Percentiles rank a stretch among this genome's conserved stretches.
Conservation (phyloP, 2,113 vertebrate genomes). For the Oostethus manadensis region DNA sequence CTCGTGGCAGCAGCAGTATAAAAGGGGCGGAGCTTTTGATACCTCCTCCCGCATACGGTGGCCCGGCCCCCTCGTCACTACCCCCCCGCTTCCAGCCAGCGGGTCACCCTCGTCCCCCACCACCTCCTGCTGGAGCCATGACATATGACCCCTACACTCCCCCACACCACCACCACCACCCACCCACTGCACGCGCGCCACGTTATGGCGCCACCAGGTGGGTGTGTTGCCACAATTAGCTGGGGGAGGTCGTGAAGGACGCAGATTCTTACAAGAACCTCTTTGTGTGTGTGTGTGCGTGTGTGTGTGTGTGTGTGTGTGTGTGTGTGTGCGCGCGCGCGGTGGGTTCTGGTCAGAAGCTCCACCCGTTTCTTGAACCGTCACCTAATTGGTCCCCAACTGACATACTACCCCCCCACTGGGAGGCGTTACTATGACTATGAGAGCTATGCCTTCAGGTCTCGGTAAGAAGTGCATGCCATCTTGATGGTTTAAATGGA, state of each 20-base stretch:
- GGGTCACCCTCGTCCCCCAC: constrained; percentile 53
- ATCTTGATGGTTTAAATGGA: no score
- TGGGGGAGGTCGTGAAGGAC: no score
- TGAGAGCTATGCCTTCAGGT: constrained; percentile 56
- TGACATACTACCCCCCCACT: constrained; percentile 55
- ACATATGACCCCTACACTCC: constrained; percentile 67
- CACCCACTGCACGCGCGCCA: constrained; percentile 58
- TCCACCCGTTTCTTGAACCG: constrained; percentile 62
- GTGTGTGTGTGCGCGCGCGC: constrained; percentile 1
- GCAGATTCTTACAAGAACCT: neutral
- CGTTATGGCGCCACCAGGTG: constrained; percentile 80
- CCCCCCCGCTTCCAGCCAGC: constrained; percentile 78
- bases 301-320: neutral
- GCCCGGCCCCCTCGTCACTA: constrained; percentile 59
- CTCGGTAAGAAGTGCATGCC: constrained; percentile 37
- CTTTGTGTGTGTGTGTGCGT: no score
- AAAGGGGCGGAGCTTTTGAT: constrained; percentile 82
- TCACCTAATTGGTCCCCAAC: constrained; percentile 62
- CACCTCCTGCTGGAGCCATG: constrained; percentile 46
- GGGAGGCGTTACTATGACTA: constrained; percentile 59
- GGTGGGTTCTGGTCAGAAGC: constrained; percentile 39
- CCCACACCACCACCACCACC: constrained; percentile 51
- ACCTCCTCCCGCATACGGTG: constrained; percentile 59
- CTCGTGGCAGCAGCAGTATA: constrained; percentile 44
- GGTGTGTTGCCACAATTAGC: constrained; percentile 4